Evolutionary conservation across 2,888 invertebrate species (phyloP), one percentile per base, ranked within the genome.

Genomic region (Drosophila fungiperda): DNA sequence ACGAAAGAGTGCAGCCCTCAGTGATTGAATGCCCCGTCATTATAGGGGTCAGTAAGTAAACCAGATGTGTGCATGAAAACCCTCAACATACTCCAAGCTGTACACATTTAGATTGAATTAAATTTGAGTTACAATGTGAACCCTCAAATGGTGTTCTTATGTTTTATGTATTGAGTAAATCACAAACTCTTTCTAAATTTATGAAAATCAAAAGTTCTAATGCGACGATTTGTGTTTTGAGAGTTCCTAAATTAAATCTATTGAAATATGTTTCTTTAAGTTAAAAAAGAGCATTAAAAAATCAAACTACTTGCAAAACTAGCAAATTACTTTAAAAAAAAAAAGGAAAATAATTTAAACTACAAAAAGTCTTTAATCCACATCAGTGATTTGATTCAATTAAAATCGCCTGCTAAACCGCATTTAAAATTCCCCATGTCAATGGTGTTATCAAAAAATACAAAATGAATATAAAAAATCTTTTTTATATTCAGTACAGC

Each of bases 21-120:
- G 58, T 80, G 80, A 80, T 82, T 68, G 80, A 74, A 73, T 74
- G 80, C 52, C 63, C 50, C 50, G 68, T 74, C 70, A 70, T 72
- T 72, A 84, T 85, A 50, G 70, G 83, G 88, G 86, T 82, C 73
- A 73, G 53, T 63, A 40, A 65, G 75, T 62, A 62, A 45, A 69
- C 53, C 53, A 65, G 38, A 58, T 5, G 20, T 17, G 20, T 23
- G 63, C 40, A 49, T 33, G 29, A n/a, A 11, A 36, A 52, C 42
- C 59, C 59, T 29, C 64, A 62, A 53, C 40, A 23, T 12, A 48
- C 42, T 52, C 48, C 32, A 36, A 32, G 33, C 26, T 20, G 36
- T 23, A 48, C 42, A 12, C 35, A 57, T 29, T 40, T 29, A 23
- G 23, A 68, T 68, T 68, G 35, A 68, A 67, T 57, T 68, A 35